These are phyloP conservation scores for Channa maculata DNA, from an alignment of 2,113 vertebrate genomes.

Conservation along the genomic window DNA sequence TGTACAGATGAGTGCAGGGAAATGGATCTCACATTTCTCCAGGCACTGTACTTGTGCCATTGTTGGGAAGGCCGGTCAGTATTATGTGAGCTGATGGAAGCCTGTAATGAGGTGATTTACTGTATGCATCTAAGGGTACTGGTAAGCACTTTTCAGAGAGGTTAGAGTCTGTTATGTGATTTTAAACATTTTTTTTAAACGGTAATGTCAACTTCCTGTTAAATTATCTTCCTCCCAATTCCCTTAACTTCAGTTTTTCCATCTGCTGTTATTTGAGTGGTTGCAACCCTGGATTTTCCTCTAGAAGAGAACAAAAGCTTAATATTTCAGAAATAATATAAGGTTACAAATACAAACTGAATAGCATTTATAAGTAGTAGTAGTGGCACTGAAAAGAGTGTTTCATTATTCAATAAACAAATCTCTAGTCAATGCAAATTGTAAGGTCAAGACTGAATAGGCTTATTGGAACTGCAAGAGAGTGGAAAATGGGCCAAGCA, in stretches of 20 bases:
- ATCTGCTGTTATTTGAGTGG: no score
- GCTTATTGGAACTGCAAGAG: background rate
- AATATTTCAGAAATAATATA: background rate
- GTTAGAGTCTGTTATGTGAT: no score
- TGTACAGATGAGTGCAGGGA: background rate
- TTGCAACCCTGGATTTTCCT: background rate
- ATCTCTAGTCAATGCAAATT: slow-evolving; percentile 36
- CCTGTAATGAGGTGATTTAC: background rate
- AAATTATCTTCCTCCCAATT: slow-evolving; percentile 11
- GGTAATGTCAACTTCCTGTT: slow-evolving; percentile 31
- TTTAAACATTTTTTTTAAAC: no score
- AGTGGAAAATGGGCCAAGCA: slow-evolving; percentile 31
- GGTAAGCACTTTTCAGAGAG: background rate
- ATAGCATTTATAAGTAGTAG: background rate
- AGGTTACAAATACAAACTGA: slow-evolving; percentile 1
- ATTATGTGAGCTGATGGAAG: slow-evolving; percentile 19
- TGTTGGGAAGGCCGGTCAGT: background rate
- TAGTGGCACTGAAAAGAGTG: background rate
- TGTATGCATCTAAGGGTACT: slow-evolving; percentile 1
- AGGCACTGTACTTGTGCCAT: background rate
- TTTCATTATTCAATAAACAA: slow-evolving; percentile 28
- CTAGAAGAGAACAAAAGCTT: background rate
- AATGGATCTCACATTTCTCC: slow-evolving; percentile 4
- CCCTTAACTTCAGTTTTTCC: slow-evolving; percentile 9
- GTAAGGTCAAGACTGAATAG: slow-evolving; percentile 1